Percentiles rank a stretch among this genome's conserved stretches.
Evolutionary conservation across 2,797 vertebrate genomes (phyloP).

Genomic region (Cuniculus paca): DNA sequence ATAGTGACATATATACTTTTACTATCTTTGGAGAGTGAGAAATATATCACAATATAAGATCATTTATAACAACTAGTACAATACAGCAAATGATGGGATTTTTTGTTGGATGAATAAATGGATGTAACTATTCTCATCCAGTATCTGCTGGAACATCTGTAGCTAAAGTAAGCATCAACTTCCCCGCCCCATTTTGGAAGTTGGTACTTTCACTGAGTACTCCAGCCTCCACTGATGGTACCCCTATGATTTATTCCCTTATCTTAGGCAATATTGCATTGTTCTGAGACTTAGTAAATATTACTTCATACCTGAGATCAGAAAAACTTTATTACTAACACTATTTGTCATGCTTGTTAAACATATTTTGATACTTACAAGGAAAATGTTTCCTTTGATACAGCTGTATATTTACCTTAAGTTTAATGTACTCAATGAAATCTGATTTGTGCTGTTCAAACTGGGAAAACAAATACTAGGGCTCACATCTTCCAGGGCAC

Average conservation of each 20-base stretch:
- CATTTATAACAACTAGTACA: background rate
- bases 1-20: background rate
- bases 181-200: background rate
- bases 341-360: constrained; percentile 21
- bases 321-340: constrained; percentile 18
- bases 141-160: background rate
- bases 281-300: background rate
- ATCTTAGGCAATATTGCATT: background rate
- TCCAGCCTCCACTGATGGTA: background rate
- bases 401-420: constrained; percentile 23
- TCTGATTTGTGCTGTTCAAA: background rate
- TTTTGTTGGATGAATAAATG: background rate
- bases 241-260: background rate
- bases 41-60: background rate
- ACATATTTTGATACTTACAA: constrained; percentile 16
- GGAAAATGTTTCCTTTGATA: constrained; percentile 21
- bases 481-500: background rate
- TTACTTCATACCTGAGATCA: background rate
- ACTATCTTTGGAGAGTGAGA: background rate
- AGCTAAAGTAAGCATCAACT: background rate
- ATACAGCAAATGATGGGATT: background rate
- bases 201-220: background rate
- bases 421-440: background rate
- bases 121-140: background rate
- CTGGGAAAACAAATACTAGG: background rate